Conservation (phyloP, 2,113 vertebrate genomes). For the Tachysurus vachellii region DNA sequence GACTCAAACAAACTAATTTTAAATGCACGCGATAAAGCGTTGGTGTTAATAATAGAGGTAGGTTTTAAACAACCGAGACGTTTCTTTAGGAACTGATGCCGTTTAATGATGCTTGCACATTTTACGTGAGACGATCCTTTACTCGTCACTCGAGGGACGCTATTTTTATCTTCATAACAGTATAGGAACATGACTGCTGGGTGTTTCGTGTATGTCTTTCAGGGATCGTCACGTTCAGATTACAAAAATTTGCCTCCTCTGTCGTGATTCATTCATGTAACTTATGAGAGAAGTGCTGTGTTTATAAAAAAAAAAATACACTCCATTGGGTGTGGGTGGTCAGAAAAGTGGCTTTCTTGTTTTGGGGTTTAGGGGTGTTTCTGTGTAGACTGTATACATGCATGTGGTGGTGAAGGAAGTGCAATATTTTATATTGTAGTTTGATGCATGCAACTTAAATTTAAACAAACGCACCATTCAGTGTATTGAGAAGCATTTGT, state of each 20-base stretch:
- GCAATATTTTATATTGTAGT: neutral
- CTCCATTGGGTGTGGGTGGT: neutral
- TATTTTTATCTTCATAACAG: neutral
- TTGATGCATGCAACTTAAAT: neutral
- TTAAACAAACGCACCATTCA: neutral
- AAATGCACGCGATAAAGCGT: neutral
- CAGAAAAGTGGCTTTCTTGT: neutral
- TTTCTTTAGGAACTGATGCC: too few species aligned
- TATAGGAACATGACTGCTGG: neutral
- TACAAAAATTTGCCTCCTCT: neutral
- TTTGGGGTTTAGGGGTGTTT: too few species aligned
- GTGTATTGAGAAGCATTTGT: neutral
- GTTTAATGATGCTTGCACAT: neutral
- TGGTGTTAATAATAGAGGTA: neutral
- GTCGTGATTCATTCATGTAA: neutral
- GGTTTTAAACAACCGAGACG: neutral
- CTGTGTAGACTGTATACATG: neutral
- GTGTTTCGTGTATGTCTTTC: neutral
- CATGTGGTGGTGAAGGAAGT: neutral
- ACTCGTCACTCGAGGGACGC: neutral
- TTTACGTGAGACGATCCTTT: neutral
- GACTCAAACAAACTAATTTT: neutral
- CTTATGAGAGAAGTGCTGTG: neutral
- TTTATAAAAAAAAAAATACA: neutral
- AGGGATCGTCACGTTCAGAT: neutral